A percentile compares a stretch with the other conserved stretches of the same genome.
Evolutionary conservation across 2,113 vertebrate genomes (phyloP).

Genomic region (Mohoua ochrocephala): DNA sequence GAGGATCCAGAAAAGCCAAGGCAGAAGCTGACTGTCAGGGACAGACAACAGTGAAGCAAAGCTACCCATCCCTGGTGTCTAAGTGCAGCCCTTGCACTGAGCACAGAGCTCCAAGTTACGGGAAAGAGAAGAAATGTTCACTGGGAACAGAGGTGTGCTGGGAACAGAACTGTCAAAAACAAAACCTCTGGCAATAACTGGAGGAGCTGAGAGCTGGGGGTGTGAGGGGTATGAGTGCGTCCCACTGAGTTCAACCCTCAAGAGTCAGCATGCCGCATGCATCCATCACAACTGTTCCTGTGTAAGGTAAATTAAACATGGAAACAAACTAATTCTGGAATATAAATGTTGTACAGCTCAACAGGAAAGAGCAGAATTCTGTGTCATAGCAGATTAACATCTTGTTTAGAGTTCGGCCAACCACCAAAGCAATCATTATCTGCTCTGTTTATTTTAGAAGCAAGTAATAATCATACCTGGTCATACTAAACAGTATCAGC

Average conservation of each 20-base stretch:
- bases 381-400: not conserved
- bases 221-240: rapidly evolving
- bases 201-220: not conserved
- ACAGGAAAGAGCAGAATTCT: not conserved
- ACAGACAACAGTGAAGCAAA: not conserved
- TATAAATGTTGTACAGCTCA: not conserved
- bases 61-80: too few species aligned
- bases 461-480: not conserved
- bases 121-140: not conserved
- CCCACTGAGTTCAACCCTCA: not conserved
- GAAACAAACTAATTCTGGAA: not conserved
- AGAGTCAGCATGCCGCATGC: not conserved
- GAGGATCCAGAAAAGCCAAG: not conserved
- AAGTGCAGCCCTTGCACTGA: not conserved
- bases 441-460: not conserved
- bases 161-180: not conserved
- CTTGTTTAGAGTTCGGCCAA: not conserved
- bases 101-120: not conserved
- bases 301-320: not conserved
- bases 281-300: not conserved
- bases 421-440: not conserved
- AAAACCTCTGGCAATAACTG: not conserved
- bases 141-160: not conserved
- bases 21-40: not conserved
- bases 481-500: not conserved